A percentile compares a stretch with the other conserved stretches of the same genome.
Conservation (phyloP, 2,888 invertebrate genomes). For the Cantharis flavilabris region DNA sequence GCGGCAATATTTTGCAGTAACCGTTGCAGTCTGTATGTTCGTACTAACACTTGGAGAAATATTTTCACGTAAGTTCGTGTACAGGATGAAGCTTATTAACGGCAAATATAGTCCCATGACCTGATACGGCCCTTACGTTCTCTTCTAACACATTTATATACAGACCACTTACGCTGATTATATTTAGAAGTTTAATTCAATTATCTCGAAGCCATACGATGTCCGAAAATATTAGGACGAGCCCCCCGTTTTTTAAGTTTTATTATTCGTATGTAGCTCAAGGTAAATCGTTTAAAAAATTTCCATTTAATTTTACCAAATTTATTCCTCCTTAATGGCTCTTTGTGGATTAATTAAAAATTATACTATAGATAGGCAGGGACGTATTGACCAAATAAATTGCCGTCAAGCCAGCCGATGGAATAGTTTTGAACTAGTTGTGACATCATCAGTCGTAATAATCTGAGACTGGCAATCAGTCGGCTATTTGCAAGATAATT, state of each 20-base stretch:
- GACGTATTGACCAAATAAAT: no score
- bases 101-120: constrained; percentile 34
- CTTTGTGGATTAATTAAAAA: not conserved
- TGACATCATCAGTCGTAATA: no score
- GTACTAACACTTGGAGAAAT: constrained; percentile 29
- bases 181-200: constrained; percentile 27
- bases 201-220: constrained; percentile 12
- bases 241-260: not conserved
- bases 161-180: constrained; percentile 30
- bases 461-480: no score
- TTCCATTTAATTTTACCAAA: not conserved
- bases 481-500: not conserved
- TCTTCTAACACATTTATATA: constrained; percentile 28
- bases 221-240: not conserved
- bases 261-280: not conserved
- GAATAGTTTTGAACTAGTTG: no score
- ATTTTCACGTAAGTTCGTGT: constrained; percentile 35
- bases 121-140: constrained; percentile 32
- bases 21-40: constrained; percentile 8
- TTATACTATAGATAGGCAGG: not conserved
- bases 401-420: no score
- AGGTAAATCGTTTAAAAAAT: not conserved
- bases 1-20: not conserved
- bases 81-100: constrained; percentile 38
- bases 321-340: not conserved